phyloP scores from a whole-genome alignment of 2,888 invertebrate genomes.

The Epinotia ramella region DNA sequence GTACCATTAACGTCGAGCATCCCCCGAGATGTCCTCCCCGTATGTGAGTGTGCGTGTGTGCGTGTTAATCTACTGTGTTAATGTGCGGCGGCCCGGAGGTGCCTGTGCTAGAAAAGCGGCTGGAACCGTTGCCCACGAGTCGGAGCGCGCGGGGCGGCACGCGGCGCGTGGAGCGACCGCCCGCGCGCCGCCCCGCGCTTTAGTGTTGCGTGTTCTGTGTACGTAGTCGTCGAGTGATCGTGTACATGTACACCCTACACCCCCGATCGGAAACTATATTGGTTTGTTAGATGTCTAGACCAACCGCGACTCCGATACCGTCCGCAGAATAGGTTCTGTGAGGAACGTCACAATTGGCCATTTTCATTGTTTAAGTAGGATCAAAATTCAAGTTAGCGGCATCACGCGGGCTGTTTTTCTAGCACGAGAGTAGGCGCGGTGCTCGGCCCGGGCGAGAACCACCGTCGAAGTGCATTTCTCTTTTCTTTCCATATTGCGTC shows the following conservation, averaged over 20 bases:
- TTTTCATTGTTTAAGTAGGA: constrained; percentile 75
- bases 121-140: constrained; percentile 69
- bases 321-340: constrained; percentile 86
- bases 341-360: constrained; percentile 83
- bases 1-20: constrained; percentile 51
- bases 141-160: constrained; percentile 55
- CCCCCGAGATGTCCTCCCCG: constrained; percentile 60
- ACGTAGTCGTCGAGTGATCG: constrained; percentile 84
- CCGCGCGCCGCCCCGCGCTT: constrained; percentile 57
- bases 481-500: constrained; percentile 84
- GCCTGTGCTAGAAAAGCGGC: constrained; percentile 85
- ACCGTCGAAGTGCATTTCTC: constrained; percentile 83
- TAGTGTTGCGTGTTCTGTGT: constrained; percentile 81
- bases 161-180: constrained; percentile 34
- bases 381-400: constrained; percentile 80
- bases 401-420: constrained; percentile 88
- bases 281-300: constrained; percentile 83
- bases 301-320: constrained; percentile 76
- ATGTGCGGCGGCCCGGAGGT: constrained; percentile 65
- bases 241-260: constrained; percentile 76
- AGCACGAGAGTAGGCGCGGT: constrained; percentile 86
- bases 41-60: constrained; percentile 82
- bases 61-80: constrained; percentile 68
- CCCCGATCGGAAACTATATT: constrained; percentile 81
- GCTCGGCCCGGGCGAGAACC: constrained; percentile 63